Base-by-base conservation (phyloP, 2,888 invertebrate genomes). In the Campoplex nolae region DNA sequence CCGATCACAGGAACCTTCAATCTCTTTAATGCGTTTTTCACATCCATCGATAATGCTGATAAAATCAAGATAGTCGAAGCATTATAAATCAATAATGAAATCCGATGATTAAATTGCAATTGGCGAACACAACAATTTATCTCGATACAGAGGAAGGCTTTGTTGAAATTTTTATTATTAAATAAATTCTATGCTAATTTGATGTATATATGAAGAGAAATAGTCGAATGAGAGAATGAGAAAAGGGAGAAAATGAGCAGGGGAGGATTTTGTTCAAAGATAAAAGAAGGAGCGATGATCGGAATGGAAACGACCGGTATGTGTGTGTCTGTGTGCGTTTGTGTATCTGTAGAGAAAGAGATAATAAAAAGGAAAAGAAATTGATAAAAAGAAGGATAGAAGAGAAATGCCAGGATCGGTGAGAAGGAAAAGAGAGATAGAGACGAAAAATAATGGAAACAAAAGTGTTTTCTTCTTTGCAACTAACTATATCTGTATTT, bases 401-500 rank as follows among this genome's bases (percentile, higher is more conserved):
- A 82, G 62, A 74, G 79, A 79, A 67, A 83, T 74, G 79, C 70
- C 62, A 73, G 80, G 42, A 86, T 81, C 68, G 74, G 77, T 56
- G 77, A 45, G 77, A 76, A 45, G 77, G 77, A 32, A 70, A 68
- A 70, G 45, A 45, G 70, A 75, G 68, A 73, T 18, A 65, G 70
- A 76, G 65, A 84, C 23, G 74, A 87, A 84, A 87, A 87, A 87
- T 84, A 84, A 82, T 87, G 87, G 87, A 87, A 87, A 87, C 84
- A 87, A 87, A 84, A 87, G 84, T 87, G 81, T 84, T 74, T 77
- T 78, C 84, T 84, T 82, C 84, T 71, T 28, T 35, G 73, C 86
- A 73, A 80, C 75, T 83, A n/a, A 35, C 51, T 81, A 67, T 74
- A 65, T 81, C 13, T 54, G 67, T 54, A 74, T 80, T 35, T 42